These are phyloP conservation scores for Oryzias javanicus DNA, from an alignment of 2,113 vertebrate species.

Conservation along the genomic window DNA sequence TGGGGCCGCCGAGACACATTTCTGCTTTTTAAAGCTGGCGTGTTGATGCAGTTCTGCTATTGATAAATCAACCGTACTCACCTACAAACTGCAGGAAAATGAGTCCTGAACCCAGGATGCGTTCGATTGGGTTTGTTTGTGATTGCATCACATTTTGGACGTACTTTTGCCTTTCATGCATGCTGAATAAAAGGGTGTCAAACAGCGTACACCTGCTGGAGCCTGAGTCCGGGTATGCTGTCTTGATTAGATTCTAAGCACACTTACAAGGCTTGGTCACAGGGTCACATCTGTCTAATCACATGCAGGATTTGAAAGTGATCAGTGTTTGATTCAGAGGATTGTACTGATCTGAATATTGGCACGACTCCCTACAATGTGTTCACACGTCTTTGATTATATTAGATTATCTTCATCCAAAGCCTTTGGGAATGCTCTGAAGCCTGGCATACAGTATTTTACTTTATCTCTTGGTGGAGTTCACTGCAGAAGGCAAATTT, in stretches of 20 bases:
- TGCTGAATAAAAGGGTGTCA: constrained; percentile 7
- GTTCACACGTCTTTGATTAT: constrained; percentile 24
- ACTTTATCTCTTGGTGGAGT: constrained; percentile 10
- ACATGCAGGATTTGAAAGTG: constrained; percentile 20
- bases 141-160: constrained; percentile 12
- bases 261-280: constrained; percentile 18
- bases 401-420: constrained; percentile 44
- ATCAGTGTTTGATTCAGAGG: constrained; percentile 38
- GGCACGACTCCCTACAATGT: constrained; percentile 9
- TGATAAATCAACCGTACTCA: constrained; percentile 57
- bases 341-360: constrained; percentile 25
- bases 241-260: constrained; percentile 17
- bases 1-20: constrained; percentile 32
- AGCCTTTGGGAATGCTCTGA: constrained; percentile 20
- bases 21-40: constrained; percentile 27
- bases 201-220: constrained; percentile 1
- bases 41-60: constrained; percentile 42
- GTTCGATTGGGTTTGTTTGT: neutral
- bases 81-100: constrained; percentile 21
- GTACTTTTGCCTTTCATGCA: constrained; percentile 10
- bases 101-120: constrained; percentile 17
- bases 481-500: constrained; percentile 11
- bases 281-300: constrained; percentile 22
- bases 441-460: constrained; percentile 6
- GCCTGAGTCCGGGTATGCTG: constrained; percentile 15